phyloP scores from a whole-genome alignment of 2,888 invertebrate species.

The Eristalis pertinax region DNA sequence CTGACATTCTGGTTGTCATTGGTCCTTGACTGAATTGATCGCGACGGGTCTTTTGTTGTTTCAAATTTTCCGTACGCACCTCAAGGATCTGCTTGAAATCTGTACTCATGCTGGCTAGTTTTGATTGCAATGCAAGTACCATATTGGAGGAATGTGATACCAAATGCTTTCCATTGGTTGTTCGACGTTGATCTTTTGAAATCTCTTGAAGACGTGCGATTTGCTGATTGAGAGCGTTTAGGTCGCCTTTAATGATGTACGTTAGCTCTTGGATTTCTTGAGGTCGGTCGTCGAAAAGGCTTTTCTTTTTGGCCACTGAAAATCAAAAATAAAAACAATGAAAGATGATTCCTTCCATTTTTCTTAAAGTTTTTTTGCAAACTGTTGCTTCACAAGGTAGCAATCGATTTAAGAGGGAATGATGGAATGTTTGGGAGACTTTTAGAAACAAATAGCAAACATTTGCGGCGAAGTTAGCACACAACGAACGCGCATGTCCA shows the following conservation, averaged over 20 bases:
- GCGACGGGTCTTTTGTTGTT: constrained; percentile 95
- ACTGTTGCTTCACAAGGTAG: no score
- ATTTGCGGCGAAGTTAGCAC: no score
- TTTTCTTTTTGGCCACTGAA: constrained; percentile 97
- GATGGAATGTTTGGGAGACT: no score
- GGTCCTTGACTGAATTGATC: constrained; percentile 89
- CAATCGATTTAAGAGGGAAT: no score
- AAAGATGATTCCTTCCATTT: neutral
- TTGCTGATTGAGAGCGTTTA: constrained; percentile 96
- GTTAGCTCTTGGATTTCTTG: constrained; percentile 98
- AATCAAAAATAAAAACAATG: neutral
- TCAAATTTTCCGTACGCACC: constrained; percentile 98
- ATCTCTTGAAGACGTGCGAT: constrained; percentile 95
- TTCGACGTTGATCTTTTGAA: constrained; percentile 87
- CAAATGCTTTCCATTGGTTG: constrained; percentile 87
- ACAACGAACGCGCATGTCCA: no score
- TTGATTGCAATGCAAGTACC: constrained; percentile 95
- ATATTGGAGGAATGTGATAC: constrained; percentile 96
- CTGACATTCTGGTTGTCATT: constrained; percentile 83
- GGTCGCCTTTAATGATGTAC: constrained; percentile 97
- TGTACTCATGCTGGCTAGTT: constrained; percentile 97
- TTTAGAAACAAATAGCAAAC: no score
- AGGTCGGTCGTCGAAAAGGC: constrained; percentile 97
- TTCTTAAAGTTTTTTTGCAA: no score
- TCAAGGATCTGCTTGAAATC: constrained; percentile 99